Conservation (phyloP, 23 tunicate species). For the Ascidia mentula region DNA sequence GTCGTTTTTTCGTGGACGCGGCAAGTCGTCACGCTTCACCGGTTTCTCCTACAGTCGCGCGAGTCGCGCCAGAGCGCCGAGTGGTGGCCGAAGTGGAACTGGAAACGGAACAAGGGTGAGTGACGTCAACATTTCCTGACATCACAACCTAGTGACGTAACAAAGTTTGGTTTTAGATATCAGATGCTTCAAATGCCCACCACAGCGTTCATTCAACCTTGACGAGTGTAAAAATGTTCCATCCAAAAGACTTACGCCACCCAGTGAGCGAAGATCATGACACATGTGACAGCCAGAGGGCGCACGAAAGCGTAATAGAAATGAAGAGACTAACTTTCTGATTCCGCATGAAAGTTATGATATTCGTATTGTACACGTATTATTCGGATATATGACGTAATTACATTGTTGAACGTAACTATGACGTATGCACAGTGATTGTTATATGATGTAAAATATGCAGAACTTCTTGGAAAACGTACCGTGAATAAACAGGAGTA, state of each 20-base stretch:
- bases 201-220: background rate
- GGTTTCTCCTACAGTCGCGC: constrained; percentile 5
- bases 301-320: background rate
- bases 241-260: background rate
- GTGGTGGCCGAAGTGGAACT: background rate
- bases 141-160: background rate
- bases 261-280: background rate
- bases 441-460: too few species aligned
- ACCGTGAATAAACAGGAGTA: too few species aligned
- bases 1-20: constrained; percentile 6
- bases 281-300: background rate
- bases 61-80: constrained; percentile 5
- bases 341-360: background rate
- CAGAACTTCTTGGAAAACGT: too few species aligned
- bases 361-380: background rate
- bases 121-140: background rate
- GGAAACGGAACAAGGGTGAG: constrained; percentile 5
- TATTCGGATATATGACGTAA: background rate
- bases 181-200: background rate
- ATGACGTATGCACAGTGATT: too few species aligned
- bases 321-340: background rate
- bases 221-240: background rate
- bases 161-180: background rate
- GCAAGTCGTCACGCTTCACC: constrained; percentile 2
- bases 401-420: too few species aligned